Conservation (phyloP, 1,140 invertebrate species). For the Lepidurus packardi region DNA sequence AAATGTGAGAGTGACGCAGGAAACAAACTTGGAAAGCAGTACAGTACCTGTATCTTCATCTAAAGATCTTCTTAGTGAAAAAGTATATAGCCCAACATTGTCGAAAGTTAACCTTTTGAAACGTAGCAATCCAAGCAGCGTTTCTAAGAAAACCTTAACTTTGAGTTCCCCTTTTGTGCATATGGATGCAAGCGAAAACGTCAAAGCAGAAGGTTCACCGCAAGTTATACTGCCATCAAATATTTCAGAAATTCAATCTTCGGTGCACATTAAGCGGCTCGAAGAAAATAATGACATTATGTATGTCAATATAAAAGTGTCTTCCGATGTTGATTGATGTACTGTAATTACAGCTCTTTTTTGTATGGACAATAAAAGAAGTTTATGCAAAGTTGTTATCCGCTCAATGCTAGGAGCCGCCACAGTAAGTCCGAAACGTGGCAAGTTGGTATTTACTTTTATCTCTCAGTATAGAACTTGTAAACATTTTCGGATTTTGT, state of each 20-base stretch:
- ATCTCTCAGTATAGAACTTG: too few relatives aligned
- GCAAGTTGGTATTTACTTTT: too few relatives aligned
- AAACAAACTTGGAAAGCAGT: not conserved
- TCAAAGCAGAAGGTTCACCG: not conserved
- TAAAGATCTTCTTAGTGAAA: not conserved
- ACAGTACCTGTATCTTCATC: not conserved
- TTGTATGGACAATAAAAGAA: too few relatives aligned
- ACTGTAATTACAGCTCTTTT: too few relatives aligned
- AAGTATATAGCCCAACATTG: not conserved
- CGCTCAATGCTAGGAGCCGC: too few relatives aligned
- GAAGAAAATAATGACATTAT: not conserved
- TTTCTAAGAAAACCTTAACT: not conserved
- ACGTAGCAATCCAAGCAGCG: not conserved
- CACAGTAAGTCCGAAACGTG: too few relatives aligned
- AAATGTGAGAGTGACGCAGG: not conserved
- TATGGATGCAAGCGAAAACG: not conserved
- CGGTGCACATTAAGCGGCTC: not conserved
- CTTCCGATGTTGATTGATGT: too few relatives aligned
- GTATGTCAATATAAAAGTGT: not conserved
- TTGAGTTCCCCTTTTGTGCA: not conserved
- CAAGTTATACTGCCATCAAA: not conserved
- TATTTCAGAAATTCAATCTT: not conserved
- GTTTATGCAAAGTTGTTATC: too few relatives aligned
- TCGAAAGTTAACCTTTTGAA: not conserved
- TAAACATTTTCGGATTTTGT: too few relatives aligned